phyloP scores from a whole-genome alignment of 2,888 invertebrate genomes.

The Pristionchus japonicus region DNA sequence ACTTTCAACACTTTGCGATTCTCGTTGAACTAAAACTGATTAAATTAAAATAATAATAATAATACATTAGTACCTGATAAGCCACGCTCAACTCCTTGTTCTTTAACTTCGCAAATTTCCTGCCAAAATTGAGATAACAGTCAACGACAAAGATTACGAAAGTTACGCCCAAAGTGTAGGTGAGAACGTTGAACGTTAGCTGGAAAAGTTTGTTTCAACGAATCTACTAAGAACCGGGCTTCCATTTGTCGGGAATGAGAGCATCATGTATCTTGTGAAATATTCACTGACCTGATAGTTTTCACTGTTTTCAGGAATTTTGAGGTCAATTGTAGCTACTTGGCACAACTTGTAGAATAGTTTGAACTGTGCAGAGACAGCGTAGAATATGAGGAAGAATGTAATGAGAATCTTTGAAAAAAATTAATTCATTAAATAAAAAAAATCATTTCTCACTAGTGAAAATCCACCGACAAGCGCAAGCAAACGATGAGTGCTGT shows the following conservation, averaged over 20 bases:
- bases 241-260: no score
- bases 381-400: not conserved
- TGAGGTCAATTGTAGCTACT: not conserved
- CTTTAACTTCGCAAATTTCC: not conserved
- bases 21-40: not conserved
- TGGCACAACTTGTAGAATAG: not conserved
- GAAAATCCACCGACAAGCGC: not conserved
- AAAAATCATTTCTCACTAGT: not conserved
- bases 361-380: not conserved
- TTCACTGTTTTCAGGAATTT: not conserved
- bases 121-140: not conserved
- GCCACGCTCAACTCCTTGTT: not conserved
- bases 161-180: not conserved
- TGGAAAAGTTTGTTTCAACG: not conserved
- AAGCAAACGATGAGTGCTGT: not conserved
- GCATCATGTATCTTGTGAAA: no score
- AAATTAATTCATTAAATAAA: not conserved
- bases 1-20: not conserved
- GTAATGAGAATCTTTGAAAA: not conserved
- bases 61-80: not conserved
- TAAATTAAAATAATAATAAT: not conserved
- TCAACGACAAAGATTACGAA: not conserved
- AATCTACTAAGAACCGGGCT: no score
- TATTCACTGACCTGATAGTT: not conserved
- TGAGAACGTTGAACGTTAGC: not conserved